These are phyloP conservation scores for Xyrichtys novacula DNA, from an alignment of 2,797 vertebrate genomes.

Conservation along the genomic window DNA sequence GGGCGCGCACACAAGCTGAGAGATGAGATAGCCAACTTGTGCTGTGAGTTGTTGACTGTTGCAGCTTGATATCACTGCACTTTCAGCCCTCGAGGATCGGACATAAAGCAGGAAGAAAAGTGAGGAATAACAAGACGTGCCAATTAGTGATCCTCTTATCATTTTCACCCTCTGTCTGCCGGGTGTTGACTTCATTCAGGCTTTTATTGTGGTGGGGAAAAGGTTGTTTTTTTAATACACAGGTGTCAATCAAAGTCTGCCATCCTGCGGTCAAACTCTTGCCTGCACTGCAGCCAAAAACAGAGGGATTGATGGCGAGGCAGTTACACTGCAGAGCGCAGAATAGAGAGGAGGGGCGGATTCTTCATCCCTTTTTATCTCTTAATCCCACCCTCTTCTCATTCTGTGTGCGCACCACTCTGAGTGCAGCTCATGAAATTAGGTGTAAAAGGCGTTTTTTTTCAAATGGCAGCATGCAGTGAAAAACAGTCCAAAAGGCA, in stretches of 20 bases:
- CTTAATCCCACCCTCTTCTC: constrained; percentile 46
- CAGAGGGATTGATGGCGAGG: constrained; percentile 26
- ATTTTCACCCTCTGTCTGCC: not conserved
- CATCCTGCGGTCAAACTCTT: constrained; percentile 27
- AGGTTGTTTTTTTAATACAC: constrained; percentile 14
- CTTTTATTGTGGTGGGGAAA: not conserved
- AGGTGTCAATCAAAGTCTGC: constrained; percentile 51
- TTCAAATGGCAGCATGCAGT: constrained; percentile 30
- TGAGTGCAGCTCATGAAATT: constrained; percentile 11
- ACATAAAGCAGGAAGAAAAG: constrained; percentile 19
- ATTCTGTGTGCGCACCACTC: constrained; percentile 4
- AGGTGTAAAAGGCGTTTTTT: not conserved
- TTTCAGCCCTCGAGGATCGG: constrained; percentile 33
- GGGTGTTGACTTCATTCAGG: not conserved
- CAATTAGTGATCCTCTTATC: constrained; percentile 13
- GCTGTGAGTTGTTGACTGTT: constrained; percentile 66
- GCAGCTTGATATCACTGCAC: constrained; percentile 54
- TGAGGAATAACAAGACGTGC: constrained; percentile 1
- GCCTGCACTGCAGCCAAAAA: constrained; percentile 66
- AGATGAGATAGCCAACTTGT: constrained; percentile 72
- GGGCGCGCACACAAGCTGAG: constrained; percentile 50
- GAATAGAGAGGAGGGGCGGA: constrained; percentile 32
- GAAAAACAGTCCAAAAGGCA: constrained; percentile 60
- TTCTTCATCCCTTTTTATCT: constrained; percentile 25
- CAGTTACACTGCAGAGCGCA: constrained; percentile 26